Percentiles rank a stretch among this genome's conserved stretches.
These are phyloP conservation scores for Sympetrum striolatum DNA, from an alignment of 2,888 invertebrate species.

Conservation along the genomic window DNA sequence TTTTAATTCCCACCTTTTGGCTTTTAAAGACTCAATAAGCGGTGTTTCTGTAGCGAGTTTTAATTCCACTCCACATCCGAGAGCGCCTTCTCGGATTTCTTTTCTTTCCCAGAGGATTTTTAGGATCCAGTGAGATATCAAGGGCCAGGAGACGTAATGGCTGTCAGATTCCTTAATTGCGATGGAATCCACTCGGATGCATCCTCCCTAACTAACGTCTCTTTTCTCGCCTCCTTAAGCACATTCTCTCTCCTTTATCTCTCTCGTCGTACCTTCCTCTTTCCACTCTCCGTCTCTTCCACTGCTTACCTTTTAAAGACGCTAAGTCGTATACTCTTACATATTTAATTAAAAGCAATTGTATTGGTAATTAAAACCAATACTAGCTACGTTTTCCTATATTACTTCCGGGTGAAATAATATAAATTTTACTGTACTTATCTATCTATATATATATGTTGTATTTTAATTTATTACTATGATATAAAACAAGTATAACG, in stretches of 20 bases:
- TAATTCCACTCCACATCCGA: not conserved
- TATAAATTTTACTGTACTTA: too few relatives aligned
- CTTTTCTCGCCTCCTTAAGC: not conserved
- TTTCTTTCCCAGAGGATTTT: not conserved
- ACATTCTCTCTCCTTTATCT: not conserved
- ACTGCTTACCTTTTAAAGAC: not conserved
- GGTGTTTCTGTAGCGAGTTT: slow-evolving; percentile 1
- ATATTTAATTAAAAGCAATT: too few relatives aligned
- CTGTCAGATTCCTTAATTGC: slow-evolving; percentile 33
- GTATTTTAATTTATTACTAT: too few relatives aligned
- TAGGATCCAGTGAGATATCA: not conserved
- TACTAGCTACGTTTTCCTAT: too few relatives aligned
- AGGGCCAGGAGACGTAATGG: not conserved
- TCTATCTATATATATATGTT: too few relatives aligned
- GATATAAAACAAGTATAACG: too few relatives aligned
- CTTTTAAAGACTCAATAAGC: slow-evolving; percentile 12
- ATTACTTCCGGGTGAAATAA: too few relatives aligned
- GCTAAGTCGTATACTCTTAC: not conserved
- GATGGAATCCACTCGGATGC: slow-evolving; percentile 18
- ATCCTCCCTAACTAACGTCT: not conserved
- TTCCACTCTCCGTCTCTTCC: too few relatives aligned
- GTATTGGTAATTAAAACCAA: too few relatives aligned
- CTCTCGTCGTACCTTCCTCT: not conserved
- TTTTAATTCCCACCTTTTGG: not conserved
- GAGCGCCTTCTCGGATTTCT: not conserved